Conservation (phyloP, 2,888 invertebrate genomes). For the Eristalis arbustorum region DNA sequence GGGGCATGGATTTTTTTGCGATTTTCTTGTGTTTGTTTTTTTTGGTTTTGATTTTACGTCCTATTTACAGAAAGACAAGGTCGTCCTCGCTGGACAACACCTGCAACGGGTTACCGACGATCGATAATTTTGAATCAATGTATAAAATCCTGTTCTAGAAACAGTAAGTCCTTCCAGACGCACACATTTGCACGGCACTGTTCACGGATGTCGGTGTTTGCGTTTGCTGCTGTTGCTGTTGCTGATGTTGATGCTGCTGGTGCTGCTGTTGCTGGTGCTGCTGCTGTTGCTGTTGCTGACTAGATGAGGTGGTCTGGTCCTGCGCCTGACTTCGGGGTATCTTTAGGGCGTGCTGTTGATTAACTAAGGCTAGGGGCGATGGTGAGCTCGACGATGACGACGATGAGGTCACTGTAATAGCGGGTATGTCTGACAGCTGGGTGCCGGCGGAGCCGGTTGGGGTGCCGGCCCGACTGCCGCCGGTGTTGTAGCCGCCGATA, state of each 20-base stretch:
- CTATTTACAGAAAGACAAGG: conserved; percentile 77
- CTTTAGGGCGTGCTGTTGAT: conserved; percentile 72
- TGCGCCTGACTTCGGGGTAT: conserved; percentile 69
- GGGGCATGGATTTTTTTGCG: conserved; percentile 35
- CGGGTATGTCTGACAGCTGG: conserved; percentile 75
- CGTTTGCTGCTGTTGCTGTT: conserved; percentile 48
- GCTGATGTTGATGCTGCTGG: conserved; percentile 40
- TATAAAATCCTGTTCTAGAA: conserved; percentile 77
- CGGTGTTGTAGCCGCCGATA: conserved; percentile 72
- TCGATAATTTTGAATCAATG: conserved; percentile 71
- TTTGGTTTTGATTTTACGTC: conserved; percentile 2
- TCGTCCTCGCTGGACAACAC: conserved; percentile 70
- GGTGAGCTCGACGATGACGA: conserved; percentile 72
- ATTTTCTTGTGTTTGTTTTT: conserved; percentile 6
- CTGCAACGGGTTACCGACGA: conserved; percentile 59
- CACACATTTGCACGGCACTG: conserved; percentile 74
- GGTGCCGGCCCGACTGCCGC: conserved; percentile 73
- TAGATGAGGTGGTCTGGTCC: conserved; percentile 34
- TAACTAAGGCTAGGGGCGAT: conserved; percentile 72
- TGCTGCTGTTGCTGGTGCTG: too few relatives aligned
- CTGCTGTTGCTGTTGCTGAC: conserved; percentile 53
- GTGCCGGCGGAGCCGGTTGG: conserved; percentile 72
- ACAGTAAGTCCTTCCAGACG: conserved; percentile 77
- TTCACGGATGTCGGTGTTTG: conserved; percentile 65
- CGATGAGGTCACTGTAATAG: conserved; percentile 76